A percentile compares a stretch with the other conserved stretches of the same genome.
Evolutionary conservation across 1,140 invertebrate genomes (phyloP).

Genomic region (Neodiprion virginianus): DNA sequence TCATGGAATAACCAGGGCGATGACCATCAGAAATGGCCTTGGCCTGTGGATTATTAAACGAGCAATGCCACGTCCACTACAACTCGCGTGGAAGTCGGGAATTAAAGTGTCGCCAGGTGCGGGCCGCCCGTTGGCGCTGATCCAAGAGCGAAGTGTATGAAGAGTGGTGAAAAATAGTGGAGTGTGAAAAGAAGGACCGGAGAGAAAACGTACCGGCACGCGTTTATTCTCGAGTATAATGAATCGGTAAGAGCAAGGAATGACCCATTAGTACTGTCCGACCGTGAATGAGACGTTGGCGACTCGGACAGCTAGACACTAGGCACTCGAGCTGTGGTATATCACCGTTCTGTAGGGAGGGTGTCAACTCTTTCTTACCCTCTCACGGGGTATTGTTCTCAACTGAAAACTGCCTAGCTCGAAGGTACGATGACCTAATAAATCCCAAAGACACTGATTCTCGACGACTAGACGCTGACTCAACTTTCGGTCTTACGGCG

Average conservation of each 20-base stretch:
- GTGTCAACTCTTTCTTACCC: background rate
- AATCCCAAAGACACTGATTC: background rate
- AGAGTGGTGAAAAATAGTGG: too few relatives aligned
- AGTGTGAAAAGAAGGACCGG: background rate
- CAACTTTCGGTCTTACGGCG: too few relatives aligned
- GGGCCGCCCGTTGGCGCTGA: background rate
- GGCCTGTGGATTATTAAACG: too few relatives aligned
- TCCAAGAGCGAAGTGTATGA: too few relatives aligned
- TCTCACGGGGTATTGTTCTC: background rate
- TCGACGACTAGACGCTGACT: background rate
- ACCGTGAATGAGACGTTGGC: background rate
- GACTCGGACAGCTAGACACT: background rate
- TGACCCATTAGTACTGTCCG: background rate
- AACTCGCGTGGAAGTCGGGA: background rate
- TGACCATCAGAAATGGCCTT: too few relatives aligned
- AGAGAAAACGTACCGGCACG: background rate
- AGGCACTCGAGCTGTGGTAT: background rate
- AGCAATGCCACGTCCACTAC: too few relatives aligned
- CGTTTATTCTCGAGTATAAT: background rate
- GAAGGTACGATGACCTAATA: background rate
- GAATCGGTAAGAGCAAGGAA: constrained; percentile 1
- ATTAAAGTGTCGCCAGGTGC: background rate
- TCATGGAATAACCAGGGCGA: too few relatives aligned
- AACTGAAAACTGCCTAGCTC: background rate
- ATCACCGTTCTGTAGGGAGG: background rate